Conservation (phyloP, 2,888 invertebrate species). For the Andrena dorsata region DNA sequence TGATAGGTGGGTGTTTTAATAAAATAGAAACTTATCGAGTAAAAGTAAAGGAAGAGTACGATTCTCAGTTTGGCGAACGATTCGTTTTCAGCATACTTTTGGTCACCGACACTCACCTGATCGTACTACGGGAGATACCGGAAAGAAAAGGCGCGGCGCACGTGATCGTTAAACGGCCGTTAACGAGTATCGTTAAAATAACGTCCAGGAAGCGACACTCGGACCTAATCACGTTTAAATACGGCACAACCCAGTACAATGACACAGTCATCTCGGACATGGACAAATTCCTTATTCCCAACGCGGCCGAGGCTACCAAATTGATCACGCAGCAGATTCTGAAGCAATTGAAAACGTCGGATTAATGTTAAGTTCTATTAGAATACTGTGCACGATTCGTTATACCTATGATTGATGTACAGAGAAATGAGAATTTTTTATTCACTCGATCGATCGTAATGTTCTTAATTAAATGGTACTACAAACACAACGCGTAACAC, state of each 20-base stretch:
- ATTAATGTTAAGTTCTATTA: slow-evolving; percentile 67
- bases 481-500: slow-evolving; percentile 32
- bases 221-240: slow-evolving; percentile 98
- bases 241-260: slow-evolving; percentile 92
- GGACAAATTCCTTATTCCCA: slow-evolving; percentile 96
- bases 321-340: slow-evolving; percentile 95
- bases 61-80: neutral
- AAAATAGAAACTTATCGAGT: slow-evolving; percentile 11
- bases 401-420: slow-evolving; percentile 36
- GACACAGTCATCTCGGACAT: slow-evolving; percentile 94
- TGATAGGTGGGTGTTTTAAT: slow-evolving; percentile 86
- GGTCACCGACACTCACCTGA: slow-evolving; percentile 94
- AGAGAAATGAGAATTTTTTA: slow-evolving; percentile 34
- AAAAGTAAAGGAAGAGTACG: neutral
- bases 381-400: slow-evolving; percentile 17
- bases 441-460: slow-evolving; percentile 28
- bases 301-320: slow-evolving; percentile 95
- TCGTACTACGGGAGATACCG: slow-evolving; percentile 93
- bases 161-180: slow-evolving; percentile 93
- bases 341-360: slow-evolving; percentile 86
- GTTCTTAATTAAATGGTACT: slow-evolving; percentile 42
- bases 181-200: slow-evolving; percentile 97
- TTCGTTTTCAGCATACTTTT: slow-evolving; percentile 90
- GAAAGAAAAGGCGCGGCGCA: slow-evolving; percentile 92
- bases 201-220: slow-evolving; percentile 98